phyloP scores from a whole-genome alignment of 2,113 vertebrate genomes.

The Podilymbus podiceps region DNA sequence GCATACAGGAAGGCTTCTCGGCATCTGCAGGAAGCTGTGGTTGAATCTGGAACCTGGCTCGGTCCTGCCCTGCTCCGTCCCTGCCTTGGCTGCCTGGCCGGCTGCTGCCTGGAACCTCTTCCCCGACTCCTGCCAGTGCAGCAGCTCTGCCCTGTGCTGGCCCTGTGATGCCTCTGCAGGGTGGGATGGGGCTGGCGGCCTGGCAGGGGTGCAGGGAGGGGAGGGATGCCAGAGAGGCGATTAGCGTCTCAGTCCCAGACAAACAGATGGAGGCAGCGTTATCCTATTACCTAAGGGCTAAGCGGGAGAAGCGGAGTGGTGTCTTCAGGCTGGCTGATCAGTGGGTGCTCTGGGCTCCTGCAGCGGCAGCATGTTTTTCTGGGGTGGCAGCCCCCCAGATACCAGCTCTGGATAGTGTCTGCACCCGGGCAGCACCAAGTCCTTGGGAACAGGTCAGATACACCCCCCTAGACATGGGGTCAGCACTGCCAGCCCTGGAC shows the following conservation, averaged over 20 bases:
- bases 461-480: accelerated
- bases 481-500: background rate
- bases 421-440: background rate
- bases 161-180: background rate
- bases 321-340: background rate
- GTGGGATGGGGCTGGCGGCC: background rate
- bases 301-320: background rate
- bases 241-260: conserved; percentile 17
- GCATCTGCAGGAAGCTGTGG: background rate
- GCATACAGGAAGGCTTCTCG: background rate
- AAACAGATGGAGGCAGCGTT: conserved; percentile 32
- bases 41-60: background rate
- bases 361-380: background rate
- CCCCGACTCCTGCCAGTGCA: accelerated
- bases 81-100: accelerated
- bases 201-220: background rate
- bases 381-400: background rate
- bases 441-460: background rate
- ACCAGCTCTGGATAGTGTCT: background rate
- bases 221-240: background rate
- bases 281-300: conserved; percentile 34
- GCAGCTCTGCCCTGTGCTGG: background rate
- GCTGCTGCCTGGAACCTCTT: background rate
- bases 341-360: background rate
- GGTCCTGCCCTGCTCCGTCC: background rate